Conservation (phyloP, 35 echinoderm and acorn worm species). For the Patiria miniata region DNA sequence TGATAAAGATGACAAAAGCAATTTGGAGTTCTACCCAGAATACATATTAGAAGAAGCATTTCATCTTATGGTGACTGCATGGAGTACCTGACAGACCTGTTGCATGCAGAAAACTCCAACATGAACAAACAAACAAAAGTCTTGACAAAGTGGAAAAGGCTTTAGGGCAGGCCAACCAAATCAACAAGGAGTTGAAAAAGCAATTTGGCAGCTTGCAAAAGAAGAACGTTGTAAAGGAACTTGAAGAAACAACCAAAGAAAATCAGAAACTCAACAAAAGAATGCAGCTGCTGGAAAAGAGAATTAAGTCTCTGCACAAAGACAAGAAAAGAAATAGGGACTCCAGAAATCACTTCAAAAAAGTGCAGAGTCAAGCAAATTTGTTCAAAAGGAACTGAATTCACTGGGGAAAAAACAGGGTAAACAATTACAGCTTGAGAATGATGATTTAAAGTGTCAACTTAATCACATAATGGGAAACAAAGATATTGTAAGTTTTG, state of each 20-base stretch:
- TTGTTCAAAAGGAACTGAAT: neutral
- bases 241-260: slow-evolving; percentile 8
- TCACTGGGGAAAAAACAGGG: slow-evolving; percentile 3
- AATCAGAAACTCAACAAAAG: slow-evolving; percentile 32
- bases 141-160: neutral
- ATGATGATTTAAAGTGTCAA: slow-evolving; percentile 23
- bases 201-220: slow-evolving; percentile 26
- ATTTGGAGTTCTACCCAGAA: slow-evolving; percentile 36
- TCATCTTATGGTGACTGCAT: slow-evolving; percentile 10
- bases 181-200: slow-evolving; percentile 32
- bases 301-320: no score
- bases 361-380: neutral
- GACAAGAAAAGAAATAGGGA: slow-evolving; percentile 28
- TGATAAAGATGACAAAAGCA: neutral
- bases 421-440: slow-evolving; percentile 11
- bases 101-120: slow-evolving; percentile 14
- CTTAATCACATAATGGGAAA: slow-evolving; percentile 30
- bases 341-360: slow-evolving; percentile 28
- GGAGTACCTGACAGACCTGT: slow-evolving; percentile 24
- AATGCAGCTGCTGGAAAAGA: slow-evolving; percentile 22
- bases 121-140: slow-evolving; percentile 4
- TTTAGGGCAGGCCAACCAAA: neutral
- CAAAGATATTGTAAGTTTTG: slow-evolving; percentile 26
- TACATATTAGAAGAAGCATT: neutral
- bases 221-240: slow-evolving; percentile 9